A percentile compares a stretch with the other conserved stretches of the same genome.
Evolutionary conservation across 2,113 vertebrate species (phyloP).

Genomic region (Phalacrocorax brasilianus): DNA sequence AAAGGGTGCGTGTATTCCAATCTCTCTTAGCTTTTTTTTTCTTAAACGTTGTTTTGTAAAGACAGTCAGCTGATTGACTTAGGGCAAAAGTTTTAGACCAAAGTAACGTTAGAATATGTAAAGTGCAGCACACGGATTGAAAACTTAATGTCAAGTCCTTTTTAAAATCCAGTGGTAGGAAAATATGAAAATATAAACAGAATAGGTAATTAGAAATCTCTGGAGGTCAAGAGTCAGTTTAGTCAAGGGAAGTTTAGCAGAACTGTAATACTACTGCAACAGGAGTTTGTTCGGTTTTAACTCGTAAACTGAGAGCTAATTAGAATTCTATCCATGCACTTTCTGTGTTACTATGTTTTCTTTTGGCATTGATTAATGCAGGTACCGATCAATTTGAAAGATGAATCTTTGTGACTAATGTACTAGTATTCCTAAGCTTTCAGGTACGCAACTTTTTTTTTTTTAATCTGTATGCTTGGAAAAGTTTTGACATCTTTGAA

Average conservation of each 20-base stretch:
- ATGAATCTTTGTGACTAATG: not conserved
- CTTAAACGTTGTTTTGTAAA: not conserved
- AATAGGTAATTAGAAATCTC: not conserved
- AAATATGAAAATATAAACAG: not conserved
- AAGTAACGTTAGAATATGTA: not conserved
- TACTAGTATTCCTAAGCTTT: not conserved
- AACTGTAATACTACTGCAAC: not conserved
- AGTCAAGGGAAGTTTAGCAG: not conserved
- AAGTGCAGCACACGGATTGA: not conserved
- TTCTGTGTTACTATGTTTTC: not conserved
- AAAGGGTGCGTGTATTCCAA: not conserved
- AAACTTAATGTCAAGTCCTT: not conserved
- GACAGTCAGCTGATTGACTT: not conserved
- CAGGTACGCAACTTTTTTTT: not conserved
- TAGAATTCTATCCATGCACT: not conserved
- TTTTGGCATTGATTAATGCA: constrained; percentile 9
- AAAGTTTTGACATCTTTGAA: not conserved
- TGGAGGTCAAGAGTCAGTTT: not conserved
- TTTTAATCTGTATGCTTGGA: not conserved
- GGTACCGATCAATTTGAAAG: not conserved
- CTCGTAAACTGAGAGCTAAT: not conserved
- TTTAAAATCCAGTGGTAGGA: not conserved
- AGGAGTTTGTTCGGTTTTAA: not conserved
- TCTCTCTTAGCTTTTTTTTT: not conserved
- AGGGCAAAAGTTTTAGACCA: not conserved